A percentile compares a stretch with the other conserved stretches of the same genome.
Evolutionary conservation across 2,888 invertebrate genomes (phyloP).

Genomic region (Zygothrica quintamaculata): DNA sequence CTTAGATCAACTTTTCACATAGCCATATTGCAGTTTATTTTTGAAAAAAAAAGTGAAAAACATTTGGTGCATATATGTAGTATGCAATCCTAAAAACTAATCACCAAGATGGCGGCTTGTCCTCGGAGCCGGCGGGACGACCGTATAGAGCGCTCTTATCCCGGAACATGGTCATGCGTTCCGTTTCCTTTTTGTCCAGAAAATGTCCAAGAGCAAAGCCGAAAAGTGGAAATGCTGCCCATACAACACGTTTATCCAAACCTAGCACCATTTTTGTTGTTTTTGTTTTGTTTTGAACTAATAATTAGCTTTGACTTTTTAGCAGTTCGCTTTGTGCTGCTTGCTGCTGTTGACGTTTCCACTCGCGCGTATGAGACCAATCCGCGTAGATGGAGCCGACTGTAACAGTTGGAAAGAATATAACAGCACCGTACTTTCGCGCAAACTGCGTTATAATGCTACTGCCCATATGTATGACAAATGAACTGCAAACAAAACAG

Average conservation of each 20-base stretch:
- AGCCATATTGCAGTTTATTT: slow-evolving; percentile 56
- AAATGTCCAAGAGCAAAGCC: slow-evolving; percentile 88
- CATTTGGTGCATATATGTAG: slow-evolving; percentile 6
- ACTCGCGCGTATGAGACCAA: slow-evolving; percentile 89
- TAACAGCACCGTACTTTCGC: slow-evolving; percentile 88
- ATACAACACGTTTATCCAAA: slow-evolving; percentile 86
- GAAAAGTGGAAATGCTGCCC: slow-evolving; percentile 86
- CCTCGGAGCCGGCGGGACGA: slow-evolving; percentile 87
- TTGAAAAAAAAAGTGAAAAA: slow-evolving; percentile 17
- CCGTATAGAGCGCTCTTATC: slow-evolving; percentile 93
- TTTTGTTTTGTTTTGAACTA: slow-evolving; percentile 81
- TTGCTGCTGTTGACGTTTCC: slow-evolving; percentile 86
- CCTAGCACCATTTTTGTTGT: slow-evolving; percentile 85
- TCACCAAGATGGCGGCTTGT: slow-evolving; percentile 89
- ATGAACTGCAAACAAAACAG: slow-evolving; percentile 57
- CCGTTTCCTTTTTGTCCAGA: slow-evolving; percentile 89
- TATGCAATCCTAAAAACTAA: slow-evolving; percentile 28
- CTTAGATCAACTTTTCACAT: slow-evolving; percentile 46
- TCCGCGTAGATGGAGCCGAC: slow-evolving; percentile 88
- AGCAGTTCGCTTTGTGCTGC: slow-evolving; percentile 57
- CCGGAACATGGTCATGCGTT: slow-evolving; percentile 89
- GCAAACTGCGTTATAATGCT: slow-evolving; percentile 84
- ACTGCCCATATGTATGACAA: slow-evolving; percentile 76
- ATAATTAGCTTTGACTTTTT: slow-evolving; percentile 49
- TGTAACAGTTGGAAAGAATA: slow-evolving; percentile 88